Conservation (phyloP, 2,797 vertebrate genomes). For the Mustela erminea region DNA sequence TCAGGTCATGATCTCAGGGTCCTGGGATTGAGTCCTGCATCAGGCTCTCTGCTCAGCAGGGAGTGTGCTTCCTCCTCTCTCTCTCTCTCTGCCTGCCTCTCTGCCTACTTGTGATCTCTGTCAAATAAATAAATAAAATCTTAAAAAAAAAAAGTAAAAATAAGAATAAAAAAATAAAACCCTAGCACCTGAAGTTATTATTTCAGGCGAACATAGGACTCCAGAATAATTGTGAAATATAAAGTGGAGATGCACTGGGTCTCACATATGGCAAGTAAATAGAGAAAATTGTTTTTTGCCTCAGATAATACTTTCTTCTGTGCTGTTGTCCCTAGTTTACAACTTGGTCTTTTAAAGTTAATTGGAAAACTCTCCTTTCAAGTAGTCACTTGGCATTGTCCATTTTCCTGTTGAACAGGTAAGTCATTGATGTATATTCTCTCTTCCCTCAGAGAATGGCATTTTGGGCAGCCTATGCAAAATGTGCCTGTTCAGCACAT, state of each 20-base stretch:
- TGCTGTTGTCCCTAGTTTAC: background rate
- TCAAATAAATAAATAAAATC: too few relatives aligned
- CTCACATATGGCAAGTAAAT: background rate
- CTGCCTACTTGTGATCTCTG: too few relatives aligned
- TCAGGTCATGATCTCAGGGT: too few relatives aligned
- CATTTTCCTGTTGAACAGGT: background rate
- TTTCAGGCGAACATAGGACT: background rate
- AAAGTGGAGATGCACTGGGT: background rate
- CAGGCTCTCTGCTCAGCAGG: too few relatives aligned
- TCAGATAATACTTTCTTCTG: background rate
- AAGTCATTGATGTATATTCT: background rate
- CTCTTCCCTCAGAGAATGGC: background rate
- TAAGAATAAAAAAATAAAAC: background rate
- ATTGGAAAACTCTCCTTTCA: background rate
- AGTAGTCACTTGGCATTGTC: background rate
- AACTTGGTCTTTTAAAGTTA: background rate
- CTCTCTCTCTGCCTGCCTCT: too few relatives aligned
- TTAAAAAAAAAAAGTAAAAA: background rate
- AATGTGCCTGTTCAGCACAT: background rate
- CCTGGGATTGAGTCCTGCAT: too few relatives aligned
- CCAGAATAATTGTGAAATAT: background rate
- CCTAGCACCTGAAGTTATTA: background rate
- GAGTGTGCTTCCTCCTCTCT: too few relatives aligned
- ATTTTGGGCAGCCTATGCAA: background rate
- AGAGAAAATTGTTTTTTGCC: background rate